Evolutionary conservation across 2,888 invertebrate genomes (phyloP), one percentile per base, ranked within the genome.

Genomic region (Cyclophora albipunctata): DNA sequence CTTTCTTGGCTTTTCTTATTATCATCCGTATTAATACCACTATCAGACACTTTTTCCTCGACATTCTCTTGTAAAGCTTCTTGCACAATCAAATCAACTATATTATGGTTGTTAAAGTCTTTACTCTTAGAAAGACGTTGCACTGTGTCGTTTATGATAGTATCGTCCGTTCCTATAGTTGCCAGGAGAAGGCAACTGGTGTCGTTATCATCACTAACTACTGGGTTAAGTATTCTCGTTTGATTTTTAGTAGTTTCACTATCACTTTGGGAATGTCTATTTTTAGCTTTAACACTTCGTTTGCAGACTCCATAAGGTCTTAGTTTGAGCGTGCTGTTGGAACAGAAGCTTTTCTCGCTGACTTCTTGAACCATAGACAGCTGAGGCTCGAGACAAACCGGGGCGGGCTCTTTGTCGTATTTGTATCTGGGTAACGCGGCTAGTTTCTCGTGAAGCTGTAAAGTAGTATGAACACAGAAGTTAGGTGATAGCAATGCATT

Each of bases 381-480:
- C 5, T 74, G 67, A 0, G 83, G 84, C 2, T 49, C 48, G 3
- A 66, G 72, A 47, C 75, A 73, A 1, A 83, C 69, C 40, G 64
- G 69, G 2, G 64, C 55, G 3, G 67, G 63, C 48, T 75, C 68
- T 53, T 73, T 80, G n/a, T 74, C 72, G 46, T 66, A 80, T 46
- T 46, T 56, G 46, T 62, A 67, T 3, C 56, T 57, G 3, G 84
- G 78, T 40, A 82, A 63, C 2, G 71, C 71, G 34, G 68, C 68
- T 58, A 85, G 52, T 55, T 71, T 84, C 34, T 81, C 80, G 34
- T 71, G 77, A 2, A 85, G 73, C 86, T 86, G 77, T 45, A 78
- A 77, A 20, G 1, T 6, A 45, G 34, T n/a, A 34, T 47, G 37
- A 46, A 20, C 20, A 20, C 20, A 20, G 20, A 20, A 20, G 20